Percentiles rank a stretch among this genome's conserved stretches.
These are phyloP conservation scores for Platerodrilus igneus DNA, from an alignment of 2,888 invertebrate species.

Conservation along the genomic window DNA sequence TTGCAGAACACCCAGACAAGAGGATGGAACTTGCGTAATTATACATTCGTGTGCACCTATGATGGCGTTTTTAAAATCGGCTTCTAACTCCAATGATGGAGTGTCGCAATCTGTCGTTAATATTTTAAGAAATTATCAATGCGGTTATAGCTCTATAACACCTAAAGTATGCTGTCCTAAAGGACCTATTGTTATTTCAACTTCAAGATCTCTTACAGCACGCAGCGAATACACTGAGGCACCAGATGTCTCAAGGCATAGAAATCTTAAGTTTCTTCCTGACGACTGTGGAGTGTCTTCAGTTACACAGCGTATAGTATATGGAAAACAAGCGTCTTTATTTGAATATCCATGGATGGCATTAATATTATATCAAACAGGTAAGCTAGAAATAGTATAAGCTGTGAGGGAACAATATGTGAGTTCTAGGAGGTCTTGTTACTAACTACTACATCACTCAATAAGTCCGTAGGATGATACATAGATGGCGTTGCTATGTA, in stretches of 20 bases:
- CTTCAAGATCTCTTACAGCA: neutral
- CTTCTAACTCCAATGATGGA: too few species aligned
- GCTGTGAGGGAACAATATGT: neutral
- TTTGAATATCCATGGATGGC: constrained; percentile 76
- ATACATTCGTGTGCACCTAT: constrained; percentile 36
- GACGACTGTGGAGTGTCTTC: constrained; percentile 54
- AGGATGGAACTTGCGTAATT: constrained; percentile 41
- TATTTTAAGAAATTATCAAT: constrained; percentile 30
- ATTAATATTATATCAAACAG: constrained; percentile 55
- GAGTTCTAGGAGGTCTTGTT: constrained; percentile 3
- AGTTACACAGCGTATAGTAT: constrained; percentile 34
- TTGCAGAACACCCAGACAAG: constrained; percentile 42
- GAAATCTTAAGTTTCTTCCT: constrained; percentile 40
- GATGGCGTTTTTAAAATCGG: constrained; percentile 22
- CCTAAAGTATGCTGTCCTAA: constrained; percentile 53
- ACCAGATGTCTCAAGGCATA: constrained; percentile 41
- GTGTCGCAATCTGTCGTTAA: neutral
- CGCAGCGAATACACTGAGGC: constrained; percentile 20
- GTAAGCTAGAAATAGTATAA: constrained; percentile 8
- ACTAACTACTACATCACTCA: too few species aligned
- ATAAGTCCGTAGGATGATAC: too few species aligned
- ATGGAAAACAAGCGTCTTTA: constrained; percentile 58
- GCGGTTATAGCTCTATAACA: constrained; percentile 43
- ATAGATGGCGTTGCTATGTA: too few species aligned
- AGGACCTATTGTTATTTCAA: neutral